phyloP scores from a whole-genome alignment of 2,888 invertebrate genomes.

The Tyria jacobaeae region DNA sequence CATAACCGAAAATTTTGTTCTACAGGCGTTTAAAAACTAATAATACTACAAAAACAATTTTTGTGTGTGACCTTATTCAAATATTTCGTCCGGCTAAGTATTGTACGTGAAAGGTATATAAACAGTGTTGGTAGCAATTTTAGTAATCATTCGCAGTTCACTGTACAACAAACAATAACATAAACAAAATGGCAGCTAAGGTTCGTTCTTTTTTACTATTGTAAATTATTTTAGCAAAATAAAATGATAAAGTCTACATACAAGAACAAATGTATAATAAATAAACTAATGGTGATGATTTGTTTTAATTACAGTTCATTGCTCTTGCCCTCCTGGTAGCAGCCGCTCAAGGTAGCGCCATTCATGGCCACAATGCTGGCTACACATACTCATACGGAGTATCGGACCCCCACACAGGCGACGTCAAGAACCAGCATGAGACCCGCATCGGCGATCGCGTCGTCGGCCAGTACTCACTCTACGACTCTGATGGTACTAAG shows the following conservation, averaged over 20 bases:
- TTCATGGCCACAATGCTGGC: conserved; percentile 66
- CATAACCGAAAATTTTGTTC: no score
- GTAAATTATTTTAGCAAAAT: not conserved
- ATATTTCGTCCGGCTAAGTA: conserved; percentile 65
- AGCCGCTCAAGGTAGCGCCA: conserved; percentile 75
- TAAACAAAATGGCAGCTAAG: conserved; percentile 83
- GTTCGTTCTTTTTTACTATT: conserved; percentile 46
- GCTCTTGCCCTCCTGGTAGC: conserved; percentile 78
- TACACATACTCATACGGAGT: conserved; percentile 81
- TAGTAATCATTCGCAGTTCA: conserved; percentile 79
- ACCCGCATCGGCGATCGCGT: conserved; percentile 88
- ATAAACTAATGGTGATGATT: not conserved
- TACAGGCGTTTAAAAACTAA: not conserved
- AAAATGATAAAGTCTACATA: not conserved
- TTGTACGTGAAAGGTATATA: conserved; percentile 70
- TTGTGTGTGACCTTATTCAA: conserved; percentile 75
- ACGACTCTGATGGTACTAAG: conserved; percentile 88
- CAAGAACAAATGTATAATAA: not conserved
- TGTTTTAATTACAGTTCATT: conserved; percentile 72
- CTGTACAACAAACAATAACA: conserved; percentile 76
- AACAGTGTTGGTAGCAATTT: conserved; percentile 66
- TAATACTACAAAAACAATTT: not conserved
- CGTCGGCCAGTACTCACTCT: conserved; percentile 81
- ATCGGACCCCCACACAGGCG: conserved; percentile 81
- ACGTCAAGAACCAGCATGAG: conserved; percentile 87